Evolutionary conservation across 2,797 vertebrate genomes (phyloP).

Genomic region (Distichodus sexfasciatus): DNA sequence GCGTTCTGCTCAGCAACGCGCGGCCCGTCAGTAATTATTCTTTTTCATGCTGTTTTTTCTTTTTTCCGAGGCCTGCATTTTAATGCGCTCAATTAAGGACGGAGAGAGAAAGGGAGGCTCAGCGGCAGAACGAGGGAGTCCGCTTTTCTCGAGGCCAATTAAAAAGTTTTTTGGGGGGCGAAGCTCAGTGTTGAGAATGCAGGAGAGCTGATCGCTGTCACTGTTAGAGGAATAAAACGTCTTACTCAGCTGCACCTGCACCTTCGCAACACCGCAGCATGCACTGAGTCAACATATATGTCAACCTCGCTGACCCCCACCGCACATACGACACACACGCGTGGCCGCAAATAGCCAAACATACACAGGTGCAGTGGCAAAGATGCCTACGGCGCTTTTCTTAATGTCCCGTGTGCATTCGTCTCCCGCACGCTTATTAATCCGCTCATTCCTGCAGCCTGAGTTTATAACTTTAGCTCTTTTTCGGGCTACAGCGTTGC

Average conservation of each 20-base stretch:
- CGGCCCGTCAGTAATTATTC: constrained; percentile 26
- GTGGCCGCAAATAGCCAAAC: neutral
- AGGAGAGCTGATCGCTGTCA: neutral
- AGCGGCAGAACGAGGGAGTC: neutral
- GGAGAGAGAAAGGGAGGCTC: constrained; percentile 9
- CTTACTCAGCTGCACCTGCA: constrained; percentile 41
- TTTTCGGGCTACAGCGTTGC: too few relatives aligned
- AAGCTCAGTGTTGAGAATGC: neutral
- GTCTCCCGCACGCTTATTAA: constrained; percentile 21
- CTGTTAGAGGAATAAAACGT: constrained; percentile 9
- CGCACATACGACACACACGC: constrained; percentile 4
- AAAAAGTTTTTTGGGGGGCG: constrained; percentile 49
- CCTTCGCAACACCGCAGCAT: constrained; percentile 10
- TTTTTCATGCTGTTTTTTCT: constrained; percentile 45
- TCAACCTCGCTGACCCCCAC: neutral
- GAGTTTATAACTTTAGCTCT: constrained; percentile 1
- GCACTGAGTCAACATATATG: constrained; percentile 41
- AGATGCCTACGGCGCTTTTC: constrained; percentile 16
- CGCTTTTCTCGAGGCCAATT: constrained; percentile 33
- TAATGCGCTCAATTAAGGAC: constrained; percentile 37
- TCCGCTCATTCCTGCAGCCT: neutral
- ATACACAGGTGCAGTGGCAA: constrained; percentile 36
- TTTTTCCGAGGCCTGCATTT: constrained; percentile 31
- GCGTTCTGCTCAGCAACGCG: constrained; percentile 20
- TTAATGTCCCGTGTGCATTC: constrained; percentile 5